phyloP scores from a whole-genome alignment of 2,888 invertebrate genomes.

The Baronia brevicornis region DNA sequence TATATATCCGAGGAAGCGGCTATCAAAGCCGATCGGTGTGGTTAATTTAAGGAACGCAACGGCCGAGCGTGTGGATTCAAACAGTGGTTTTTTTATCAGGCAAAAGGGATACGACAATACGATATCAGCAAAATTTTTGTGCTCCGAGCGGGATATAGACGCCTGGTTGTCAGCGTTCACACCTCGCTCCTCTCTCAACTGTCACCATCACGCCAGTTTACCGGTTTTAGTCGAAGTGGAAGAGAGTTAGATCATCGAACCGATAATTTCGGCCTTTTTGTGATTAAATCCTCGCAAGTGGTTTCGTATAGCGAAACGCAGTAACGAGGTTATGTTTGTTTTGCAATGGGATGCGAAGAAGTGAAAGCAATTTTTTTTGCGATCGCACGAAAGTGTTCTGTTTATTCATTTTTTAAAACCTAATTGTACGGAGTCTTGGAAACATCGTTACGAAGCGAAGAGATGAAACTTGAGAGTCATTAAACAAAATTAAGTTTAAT shows the following conservation, averaged over 20 bases:
- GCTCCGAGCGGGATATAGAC: slow-evolving; percentile 74
- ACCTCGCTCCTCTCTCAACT: slow-evolving; percentile 51
- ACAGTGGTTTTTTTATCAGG: slow-evolving; percentile 73
- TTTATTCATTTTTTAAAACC: slow-evolving; percentile 28
- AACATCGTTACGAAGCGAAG: slow-evolving; percentile 23
- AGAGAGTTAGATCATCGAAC: slow-evolving; percentile 48
- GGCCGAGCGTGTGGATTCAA: slow-evolving; percentile 65
- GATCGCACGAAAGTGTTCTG: slow-evolving; percentile 47
- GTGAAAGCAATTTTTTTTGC: slow-evolving; percentile 60
- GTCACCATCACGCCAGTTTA: slow-evolving; percentile 68
- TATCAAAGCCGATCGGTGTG: slow-evolving; percentile 77
- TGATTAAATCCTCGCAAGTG: slow-evolving; percentile 29
- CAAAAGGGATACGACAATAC: slow-evolving; percentile 79
- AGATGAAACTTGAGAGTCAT: slow-evolving; percentile 22
- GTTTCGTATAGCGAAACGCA: slow-evolving; percentile 30
- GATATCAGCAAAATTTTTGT: slow-evolving; percentile 75
- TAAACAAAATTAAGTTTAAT: too few relatives aligned
- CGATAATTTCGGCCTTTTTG: slow-evolving; percentile 31
- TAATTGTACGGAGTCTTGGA: slow-evolving; percentile 25
- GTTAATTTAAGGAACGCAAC: slow-evolving; percentile 77
- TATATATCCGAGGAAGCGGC: slow-evolving; percentile 78
- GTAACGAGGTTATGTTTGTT: slow-evolving; percentile 53
- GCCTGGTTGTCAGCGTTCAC: slow-evolving; percentile 78
- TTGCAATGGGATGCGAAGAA: slow-evolving; percentile 59
- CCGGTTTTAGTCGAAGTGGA: slow-evolving; percentile 79